A percentile compares a stretch with the other conserved stretches of the same genome.
Evolutionary conservation across 2,113 vertebrate genomes (phyloP).

Genomic region (Zootoca vivipara): DNA sequence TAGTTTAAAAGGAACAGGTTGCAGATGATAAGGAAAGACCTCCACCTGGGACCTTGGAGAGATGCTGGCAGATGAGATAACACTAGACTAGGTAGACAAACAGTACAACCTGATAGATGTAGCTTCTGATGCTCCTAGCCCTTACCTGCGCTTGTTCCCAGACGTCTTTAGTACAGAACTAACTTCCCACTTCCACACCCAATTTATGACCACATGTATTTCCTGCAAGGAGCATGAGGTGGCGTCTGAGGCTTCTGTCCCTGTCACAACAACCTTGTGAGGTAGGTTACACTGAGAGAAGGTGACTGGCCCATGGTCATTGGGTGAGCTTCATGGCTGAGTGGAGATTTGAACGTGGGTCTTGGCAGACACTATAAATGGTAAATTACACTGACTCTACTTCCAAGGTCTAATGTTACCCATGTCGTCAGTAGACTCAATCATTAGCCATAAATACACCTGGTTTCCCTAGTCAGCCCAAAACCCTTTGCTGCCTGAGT

Average conservation of each 20-base stretch:
- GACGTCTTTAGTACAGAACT: background rate
- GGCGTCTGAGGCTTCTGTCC: too few species aligned
- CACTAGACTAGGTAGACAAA: background rate
- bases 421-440: accelerated
- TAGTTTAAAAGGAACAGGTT: background rate
- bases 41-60: background rate
- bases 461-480: background rate
- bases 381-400: background rate
- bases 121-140: background rate
- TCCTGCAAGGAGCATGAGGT: too few species aligned
- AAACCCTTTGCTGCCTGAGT: background rate
- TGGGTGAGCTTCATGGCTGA: too few species aligned
- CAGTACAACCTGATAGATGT: too few species aligned
- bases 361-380: too few species aligned
- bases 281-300: too few species aligned
- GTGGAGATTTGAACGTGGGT: too few species aligned
- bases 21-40: background rate
- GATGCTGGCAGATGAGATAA: background rate
- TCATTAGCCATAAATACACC: background rate
- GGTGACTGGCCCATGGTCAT: too few species aligned
- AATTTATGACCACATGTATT: too few species aligned
- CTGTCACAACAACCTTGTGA: too few species aligned
- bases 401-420: background rate
- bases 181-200: background rate
- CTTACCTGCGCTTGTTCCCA: background rate